Evolutionary conservation across 2,113 vertebrate genomes (phyloP).

Genomic region (Aptenodytes forsteri): DNA sequence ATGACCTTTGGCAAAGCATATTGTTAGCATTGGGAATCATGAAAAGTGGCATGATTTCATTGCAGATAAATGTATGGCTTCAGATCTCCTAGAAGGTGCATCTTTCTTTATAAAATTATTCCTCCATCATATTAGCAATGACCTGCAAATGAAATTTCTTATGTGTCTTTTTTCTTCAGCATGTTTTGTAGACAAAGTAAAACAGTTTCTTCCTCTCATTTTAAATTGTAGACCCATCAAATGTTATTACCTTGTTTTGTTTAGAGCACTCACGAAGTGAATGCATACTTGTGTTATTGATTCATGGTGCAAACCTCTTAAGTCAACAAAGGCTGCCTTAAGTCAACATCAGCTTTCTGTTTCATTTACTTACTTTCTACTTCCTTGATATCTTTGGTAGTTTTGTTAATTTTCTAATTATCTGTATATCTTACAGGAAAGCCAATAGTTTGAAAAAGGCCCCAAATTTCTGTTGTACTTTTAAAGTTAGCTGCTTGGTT

Average conservation of each 20-base stretch:
- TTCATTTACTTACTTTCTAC: neutral
- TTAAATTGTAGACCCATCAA: neutral
- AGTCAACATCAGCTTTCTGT: neutral
- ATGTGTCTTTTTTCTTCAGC: neutral
- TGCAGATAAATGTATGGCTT: conserved; percentile 30
- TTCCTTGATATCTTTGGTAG: neutral
- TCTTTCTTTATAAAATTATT: neutral
- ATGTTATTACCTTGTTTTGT: neutral
- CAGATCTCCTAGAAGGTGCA: conserved; percentile 21
- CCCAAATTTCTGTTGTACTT: neutral
- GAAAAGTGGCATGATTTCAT: conserved; percentile 18
- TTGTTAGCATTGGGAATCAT: conserved; percentile 19
- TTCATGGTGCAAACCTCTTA: neutral
- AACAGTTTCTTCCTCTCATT: neutral
- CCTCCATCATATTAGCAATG: neutral
- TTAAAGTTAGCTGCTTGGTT: neutral
- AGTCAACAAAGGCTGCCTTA: neutral
- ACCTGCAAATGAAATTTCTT: neutral
- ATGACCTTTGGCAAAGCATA: neutral
- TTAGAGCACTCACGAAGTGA: neutral
- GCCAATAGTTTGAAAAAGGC: neutral
- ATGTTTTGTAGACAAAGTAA: neutral
- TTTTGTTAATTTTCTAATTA: neutral
- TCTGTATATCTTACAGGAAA: neutral
- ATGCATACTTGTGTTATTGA: neutral